Evolutionary conservation across 2,888 invertebrate species (phyloP), one percentile per base, ranked within the genome.

Genomic region (Ectemnius cavifrons): DNA sequence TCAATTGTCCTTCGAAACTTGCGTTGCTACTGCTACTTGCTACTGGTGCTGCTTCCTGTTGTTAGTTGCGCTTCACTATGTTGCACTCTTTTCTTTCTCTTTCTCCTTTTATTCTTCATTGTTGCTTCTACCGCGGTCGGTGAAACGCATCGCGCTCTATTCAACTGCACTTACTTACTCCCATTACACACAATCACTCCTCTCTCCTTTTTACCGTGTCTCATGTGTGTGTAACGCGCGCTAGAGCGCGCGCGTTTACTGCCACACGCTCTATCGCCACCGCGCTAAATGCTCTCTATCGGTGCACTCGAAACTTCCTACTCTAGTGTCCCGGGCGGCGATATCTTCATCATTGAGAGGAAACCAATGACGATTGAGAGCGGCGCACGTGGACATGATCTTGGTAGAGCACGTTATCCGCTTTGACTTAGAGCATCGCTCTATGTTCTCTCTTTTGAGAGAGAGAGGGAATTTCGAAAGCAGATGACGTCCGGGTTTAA

Each of bases 1-100:
- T 87, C 84, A 83, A 87, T 86, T 87, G 87, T 87, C 85, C 83
- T 87, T 84, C 84, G 80, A 81, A 82, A 80, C 52, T 37, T 4
- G 37, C 37, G 37, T 37, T 37, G 37, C 37, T 37, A 37, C 37
- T 37, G 37, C 8, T 37, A 37, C 37, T 37, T 37, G 20, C 1
- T 37, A 8, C 28, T 37, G 3, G 0, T 37, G 16, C 80, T 73
- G 77, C 78, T 78, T 77, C 71, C 73, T 77, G 75, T 71, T 75
- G 73, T 73, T 23, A 23, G 0, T 23, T 2, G 3, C 23, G 23
- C 0, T 3, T 2, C 20, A 20, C 20, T 20, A 20, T 20, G 20
- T 20, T 20, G 20, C 20, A 20, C 20, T 1, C n/a, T n/a, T n/a
- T 20, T 20, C 20, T 20, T 2, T 20, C 63, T 78, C 71, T 69